Percentiles rank a stretch among this genome's conserved stretches.
Evolutionary conservation across 2,797 vertebrate species (phyloP).

Genomic region (Molossus alvarezi): DNA sequence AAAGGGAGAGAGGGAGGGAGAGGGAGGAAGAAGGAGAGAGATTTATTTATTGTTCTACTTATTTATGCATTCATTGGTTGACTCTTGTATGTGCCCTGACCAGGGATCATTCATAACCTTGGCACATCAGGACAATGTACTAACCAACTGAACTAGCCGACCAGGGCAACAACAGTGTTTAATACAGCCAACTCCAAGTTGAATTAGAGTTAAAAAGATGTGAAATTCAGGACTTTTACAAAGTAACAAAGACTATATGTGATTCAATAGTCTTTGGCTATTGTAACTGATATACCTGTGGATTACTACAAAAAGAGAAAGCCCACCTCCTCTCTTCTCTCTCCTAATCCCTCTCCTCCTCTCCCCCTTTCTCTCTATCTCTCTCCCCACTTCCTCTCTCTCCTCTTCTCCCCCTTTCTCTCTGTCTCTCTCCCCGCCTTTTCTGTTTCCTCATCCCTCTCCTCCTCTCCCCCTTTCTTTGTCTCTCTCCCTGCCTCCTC

Average conservation of each 20-base stretch:
- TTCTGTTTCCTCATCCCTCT: too few species aligned
- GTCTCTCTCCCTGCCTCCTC: background rate
- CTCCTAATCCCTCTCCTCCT: background rate
- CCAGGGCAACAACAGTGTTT: background rate
- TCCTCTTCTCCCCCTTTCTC: too few species aligned
- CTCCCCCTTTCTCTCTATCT: background rate
- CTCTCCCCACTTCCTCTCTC: too few species aligned
- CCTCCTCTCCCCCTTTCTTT: background rate
- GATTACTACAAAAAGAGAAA: constrained; percentile 29
- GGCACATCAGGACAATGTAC: too few species aligned
- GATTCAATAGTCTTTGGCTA: constrained; percentile 33
- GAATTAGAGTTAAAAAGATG: constrained; percentile 11
- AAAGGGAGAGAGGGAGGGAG: too few species aligned
- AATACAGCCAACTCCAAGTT: background rate
- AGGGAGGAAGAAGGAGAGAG: too few species aligned
- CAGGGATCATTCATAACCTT: too few species aligned
- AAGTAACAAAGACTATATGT: constrained; percentile 30
- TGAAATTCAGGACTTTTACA: constrained; percentile 35
- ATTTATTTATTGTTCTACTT: too few species aligned
- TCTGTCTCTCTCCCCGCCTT: background rate
- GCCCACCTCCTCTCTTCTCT: background rate
- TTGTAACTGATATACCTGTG: background rate
- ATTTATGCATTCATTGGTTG: too few species aligned
- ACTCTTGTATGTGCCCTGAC: too few species aligned
- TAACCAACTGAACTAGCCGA: too few species aligned